Conservation (phyloP, 2,888 invertebrate genomes). For the Desoria tigrina region DNA sequence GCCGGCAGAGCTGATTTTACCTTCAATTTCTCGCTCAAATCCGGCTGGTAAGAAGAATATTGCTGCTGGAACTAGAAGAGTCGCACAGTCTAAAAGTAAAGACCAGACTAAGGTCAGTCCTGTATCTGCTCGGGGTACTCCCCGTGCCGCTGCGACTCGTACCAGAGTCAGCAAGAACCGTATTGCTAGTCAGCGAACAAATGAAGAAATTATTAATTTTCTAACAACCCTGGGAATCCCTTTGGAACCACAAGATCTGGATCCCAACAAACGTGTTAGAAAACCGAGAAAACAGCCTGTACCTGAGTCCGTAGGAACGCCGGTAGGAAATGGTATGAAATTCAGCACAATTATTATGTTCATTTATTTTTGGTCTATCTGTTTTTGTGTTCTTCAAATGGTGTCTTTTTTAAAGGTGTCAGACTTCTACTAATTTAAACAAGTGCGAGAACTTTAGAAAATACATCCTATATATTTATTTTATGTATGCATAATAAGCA, state of each 20-base stretch:
- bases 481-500: too few relatives aligned
- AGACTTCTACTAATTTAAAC: too few relatives aligned
- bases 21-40: not conserved
- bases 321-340: too few relatives aligned
- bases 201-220: slow-evolving; percentile 39
- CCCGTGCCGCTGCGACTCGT: not conserved
- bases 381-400: too few relatives aligned
- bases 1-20: not conserved
- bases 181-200: slow-evolving; percentile 30
- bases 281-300: slow-evolving; percentile 14
- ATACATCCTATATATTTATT: too few relatives aligned
- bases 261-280: slow-evolving; percentile 17
- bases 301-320: too few relatives aligned
- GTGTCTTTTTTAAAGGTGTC: too few relatives aligned
- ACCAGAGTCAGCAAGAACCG: not conserved
- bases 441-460: too few relatives aligned
- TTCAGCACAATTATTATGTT: too few relatives aligned
- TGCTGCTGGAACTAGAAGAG: not conserved
- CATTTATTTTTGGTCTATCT: too few relatives aligned
- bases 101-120: not conserved
- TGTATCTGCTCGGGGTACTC: not conserved
- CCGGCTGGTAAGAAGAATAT: not conserved
- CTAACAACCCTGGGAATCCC: slow-evolving; percentile 36
- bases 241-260: slow-evolving; percentile 29
- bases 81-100: not conserved